Evolutionary conservation across 2,113 vertebrate genomes (phyloP), one percentile per base, ranked within the genome.

Genomic region (Muntiacus reevesi): DNA sequence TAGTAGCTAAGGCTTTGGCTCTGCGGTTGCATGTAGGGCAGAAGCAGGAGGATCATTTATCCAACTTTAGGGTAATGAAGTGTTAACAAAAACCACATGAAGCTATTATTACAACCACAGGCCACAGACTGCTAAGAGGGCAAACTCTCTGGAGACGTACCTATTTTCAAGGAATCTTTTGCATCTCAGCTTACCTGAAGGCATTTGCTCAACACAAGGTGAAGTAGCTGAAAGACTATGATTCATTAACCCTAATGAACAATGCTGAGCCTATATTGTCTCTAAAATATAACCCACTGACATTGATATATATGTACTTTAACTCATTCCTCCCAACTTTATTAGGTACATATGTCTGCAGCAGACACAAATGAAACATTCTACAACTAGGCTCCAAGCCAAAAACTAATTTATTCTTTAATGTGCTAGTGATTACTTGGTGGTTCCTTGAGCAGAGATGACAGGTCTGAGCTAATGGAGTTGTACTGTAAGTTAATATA

Each of bases 401-500:
- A 99, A 98, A 99, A 99, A 98, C 99, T 99, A 99, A 99, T 99
- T 99, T 99, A 99, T 99, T 99, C 99, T 99, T 99, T 99, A 99
- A 99, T 99, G 99, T 99, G 99, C 98, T 99, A 98, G 99, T 99
- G 99, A 99, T 99, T 99, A 99, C 98, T 99, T 98, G 99, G 99
- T 99, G 98, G 98, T 99, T 99, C 98, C 98, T 99, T 99, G 98
- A 99, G 98, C 98, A 98, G 99, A 98, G 99, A 99, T 99, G 99
- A 99, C 99, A 99, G 99, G 98, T 99, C 99, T 98, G 98, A 98
- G 99, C 99, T 99, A 99, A 99, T 99, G 99, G 99, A 99, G 98
- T 99, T 99, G 98, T 99, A 99, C 99, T 99, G 99, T 99, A 99
- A 99, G 99, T 99, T 99, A 99, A 99, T 99, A 99, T 99, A 99